Evolutionary conservation across 1,140 invertebrate species (phyloP), one percentile per base, ranked within the genome.

Genomic region (Tetramorium parvispinum): DNA sequence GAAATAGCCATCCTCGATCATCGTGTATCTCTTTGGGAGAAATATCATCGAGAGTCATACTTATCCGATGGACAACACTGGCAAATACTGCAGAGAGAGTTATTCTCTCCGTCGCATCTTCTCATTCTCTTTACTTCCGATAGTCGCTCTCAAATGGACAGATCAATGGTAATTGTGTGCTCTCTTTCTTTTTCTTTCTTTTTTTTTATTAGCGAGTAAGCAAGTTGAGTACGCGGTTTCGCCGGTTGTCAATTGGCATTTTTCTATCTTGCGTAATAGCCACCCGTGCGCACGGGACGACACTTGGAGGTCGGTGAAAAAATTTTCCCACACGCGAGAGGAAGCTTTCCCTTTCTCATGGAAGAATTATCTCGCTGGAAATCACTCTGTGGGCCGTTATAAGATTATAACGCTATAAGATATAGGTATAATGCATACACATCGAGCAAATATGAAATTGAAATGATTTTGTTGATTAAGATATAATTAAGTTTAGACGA

Each of bases 271-370:
- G 77, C 49, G 53, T 63, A 81, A 89, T 68, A 32, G 51, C n/a
- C 40, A 59, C 32, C 32, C 16, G 16, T 81, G 32, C 13, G 49
- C 0, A 27, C 27, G 53, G 59, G n/a, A 86, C 40, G 73, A 91
- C 49, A 86, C 66, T 79, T 88, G 7, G 82, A 88, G 73, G 43
- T 76, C 83, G 73, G 49, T 73, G 78, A 90, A 88, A 59, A 85
- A 75, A 57, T 76, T 91, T 68, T 90, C 61, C 24, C 71, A 86
- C 55, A 40, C 53, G 13, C 55, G 57, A 53, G 57, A 53, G 49
- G 40, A 43, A 65, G 73, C 59, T 90, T 86, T 91, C 79, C 66
- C 57, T 90, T 86, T 90, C 68, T 86, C 88, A 70, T 79, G 55
- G 49, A 57, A 59, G 65, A 77, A 78, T 61, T 61, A 81, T 86